These are phyloP conservation scores for Drosophila phalerata DNA, from an alignment of 2,888 invertebrate genomes.

Conservation along the genomic window DNA sequence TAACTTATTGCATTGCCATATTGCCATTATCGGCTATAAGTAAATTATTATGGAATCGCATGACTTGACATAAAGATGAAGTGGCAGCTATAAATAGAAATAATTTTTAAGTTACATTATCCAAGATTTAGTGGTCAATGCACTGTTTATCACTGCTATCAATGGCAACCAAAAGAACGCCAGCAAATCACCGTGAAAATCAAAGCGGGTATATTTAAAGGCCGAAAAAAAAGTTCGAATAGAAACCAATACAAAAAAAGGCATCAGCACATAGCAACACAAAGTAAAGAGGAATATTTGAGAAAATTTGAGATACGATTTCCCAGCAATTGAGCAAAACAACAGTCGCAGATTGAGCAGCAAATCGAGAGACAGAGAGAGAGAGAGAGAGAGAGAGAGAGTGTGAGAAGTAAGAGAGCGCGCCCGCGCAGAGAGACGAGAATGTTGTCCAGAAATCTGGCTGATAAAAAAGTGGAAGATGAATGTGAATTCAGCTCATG, in stretches of 20 bases:
- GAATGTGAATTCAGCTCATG: conserved; percentile 52
- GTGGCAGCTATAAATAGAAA: background rate
- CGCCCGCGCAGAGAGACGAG: conserved; percentile 45
- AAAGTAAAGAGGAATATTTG: conserved; percentile 15
- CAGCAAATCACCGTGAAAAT: conserved; percentile 46
- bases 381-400: background rate
- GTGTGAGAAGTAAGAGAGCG: background rate
- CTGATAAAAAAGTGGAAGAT: conserved; percentile 36
- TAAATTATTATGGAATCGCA: conserved; percentile 36
- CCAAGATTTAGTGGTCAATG: conserved; percentile 17
- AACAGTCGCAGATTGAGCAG: conserved; percentile 9
- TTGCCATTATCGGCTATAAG: conserved; percentile 31
- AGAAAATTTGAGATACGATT: conserved; percentile 44
- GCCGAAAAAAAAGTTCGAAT: conserved; percentile 5
- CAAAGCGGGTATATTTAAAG: conserved; percentile 3
- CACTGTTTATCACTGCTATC: conserved; percentile 15
- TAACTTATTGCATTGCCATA: conserved; percentile 38
- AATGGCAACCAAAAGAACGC: conserved; percentile 21
- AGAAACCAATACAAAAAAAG: conserved; percentile 13
- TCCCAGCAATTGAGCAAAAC: conserved; percentile 32
- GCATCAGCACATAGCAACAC: conserved; percentile 49
- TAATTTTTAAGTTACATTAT: conserved; percentile 12
- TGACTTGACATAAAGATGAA: background rate
- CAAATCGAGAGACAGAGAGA: background rate
- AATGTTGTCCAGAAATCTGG: conserved; percentile 16